Base-by-base conservation (phyloP, 2,113 vertebrate species). In the Clinocottus analis region DNA sequence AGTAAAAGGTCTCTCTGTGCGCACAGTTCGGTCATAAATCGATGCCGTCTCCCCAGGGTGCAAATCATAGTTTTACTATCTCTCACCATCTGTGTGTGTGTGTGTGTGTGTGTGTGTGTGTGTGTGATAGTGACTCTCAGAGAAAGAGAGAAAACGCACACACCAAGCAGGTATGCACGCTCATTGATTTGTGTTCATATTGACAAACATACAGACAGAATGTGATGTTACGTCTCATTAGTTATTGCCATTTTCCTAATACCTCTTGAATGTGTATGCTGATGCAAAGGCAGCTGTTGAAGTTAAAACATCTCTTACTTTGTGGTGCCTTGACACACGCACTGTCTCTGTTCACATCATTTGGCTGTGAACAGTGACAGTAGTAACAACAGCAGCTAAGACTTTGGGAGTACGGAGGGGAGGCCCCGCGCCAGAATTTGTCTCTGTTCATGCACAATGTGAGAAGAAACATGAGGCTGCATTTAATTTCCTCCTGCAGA, bases 401-500 rank as follows among this genome's bases (percentile, higher is more conserved):
- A 82, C 37, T 49, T 60, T 45, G 53, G 41, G 31, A 53, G 47
- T 21, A 35, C 59, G 11, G 23, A 39, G 47, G 2, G 53, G 59
- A 59, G 69, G 16, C 27, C 41, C 9, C 12, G 17, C 49, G 75
- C 65, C 62, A 82, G 83, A 68, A 64, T 78, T 56, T 69, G 59
- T 77, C 39, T 80, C 2, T 53, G 53, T 55, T 67, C 55, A 14
- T 25, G 45, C 43, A 62, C 85, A 67, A 19, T 72, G 69, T 74
- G 53, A 80, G 76, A 71, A 49, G 72, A 75, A 84, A 83, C 71
- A 75, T 29, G 45, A 84, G 65, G 66, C 79, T 87, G 66, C 83
- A 80, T 86, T 84, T 87, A 31, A 87, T 85, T 83, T 88, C 84
- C 80, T 83, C 79, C 84, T 55, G 29, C 71, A 74, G 80, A 79